Evolutionary conservation across 2,888 invertebrate genomes (phyloP).

Genomic region (Vanessa cardui): DNA sequence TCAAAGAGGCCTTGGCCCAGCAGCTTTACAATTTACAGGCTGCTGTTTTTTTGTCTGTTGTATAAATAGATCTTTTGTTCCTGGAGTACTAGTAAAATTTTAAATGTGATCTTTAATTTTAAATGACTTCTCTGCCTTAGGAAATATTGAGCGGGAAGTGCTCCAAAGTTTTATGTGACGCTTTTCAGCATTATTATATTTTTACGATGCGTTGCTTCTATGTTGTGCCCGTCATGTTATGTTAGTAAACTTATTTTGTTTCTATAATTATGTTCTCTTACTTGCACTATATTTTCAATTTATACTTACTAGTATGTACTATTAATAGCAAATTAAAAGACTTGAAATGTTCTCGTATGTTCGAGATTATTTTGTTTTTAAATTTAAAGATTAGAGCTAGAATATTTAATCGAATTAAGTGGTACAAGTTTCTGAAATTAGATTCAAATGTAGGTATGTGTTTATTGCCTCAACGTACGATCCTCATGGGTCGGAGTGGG

Average conservation of each 20-base stretch:
- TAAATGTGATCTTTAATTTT: neutral
- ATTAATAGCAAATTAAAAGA: too few relatives aligned
- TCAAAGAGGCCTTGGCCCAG: too few relatives aligned
- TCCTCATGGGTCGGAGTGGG: conserved; percentile 22
- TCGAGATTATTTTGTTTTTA: neutral
- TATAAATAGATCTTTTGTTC: neutral
- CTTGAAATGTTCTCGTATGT: neutral
- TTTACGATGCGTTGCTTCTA: conserved; percentile 17
- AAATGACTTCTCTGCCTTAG: neutral
- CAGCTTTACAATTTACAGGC: too few relatives aligned
- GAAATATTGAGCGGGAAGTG: conserved; percentile 1
- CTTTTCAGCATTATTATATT: conserved; percentile 18
- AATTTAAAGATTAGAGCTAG: neutral
- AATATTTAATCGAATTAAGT: neutral
- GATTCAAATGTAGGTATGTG: neutral
- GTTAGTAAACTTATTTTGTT: neutral
- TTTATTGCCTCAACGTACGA: conserved; percentile 18
- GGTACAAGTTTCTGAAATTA: conserved; percentile 9
- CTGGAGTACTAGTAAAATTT: neutral
- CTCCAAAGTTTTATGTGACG: conserved; percentile 16
- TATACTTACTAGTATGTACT: too few relatives aligned
- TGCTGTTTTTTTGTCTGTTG: too few relatives aligned
- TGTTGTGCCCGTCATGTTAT: neutral
- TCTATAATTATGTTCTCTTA: conserved; percentile 6
- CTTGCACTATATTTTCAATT: neutral